Evolutionary conservation across 2,113 vertebrate species (phyloP).

Genomic region (Muscicapa adusta): DNA sequence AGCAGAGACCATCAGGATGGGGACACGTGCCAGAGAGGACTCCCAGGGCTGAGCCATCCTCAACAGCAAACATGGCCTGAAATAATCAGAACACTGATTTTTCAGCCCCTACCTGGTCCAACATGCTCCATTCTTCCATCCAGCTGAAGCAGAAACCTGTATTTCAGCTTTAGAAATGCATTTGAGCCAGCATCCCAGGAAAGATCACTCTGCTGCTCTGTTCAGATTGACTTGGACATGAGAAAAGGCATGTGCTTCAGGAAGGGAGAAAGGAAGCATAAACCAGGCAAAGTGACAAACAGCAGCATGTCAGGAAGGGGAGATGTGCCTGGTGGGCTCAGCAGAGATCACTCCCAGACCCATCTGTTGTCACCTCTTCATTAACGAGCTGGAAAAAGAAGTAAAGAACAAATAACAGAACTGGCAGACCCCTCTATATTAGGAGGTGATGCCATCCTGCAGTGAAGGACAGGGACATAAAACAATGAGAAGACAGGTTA

Average conservation of each 20-base stretch:
- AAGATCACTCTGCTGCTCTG: not conserved
- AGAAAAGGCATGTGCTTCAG: not conserved
- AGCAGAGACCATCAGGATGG: not conserved
- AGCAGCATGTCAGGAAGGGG: not conserved
- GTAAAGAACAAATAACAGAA: constrained; percentile 17
- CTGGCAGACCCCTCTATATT: not conserved
- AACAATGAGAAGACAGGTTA: constrained; percentile 23
- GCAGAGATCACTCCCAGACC: not conserved
- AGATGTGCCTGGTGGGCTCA: not conserved
- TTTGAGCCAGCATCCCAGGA: not conserved
- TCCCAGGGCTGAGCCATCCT: not conserved
- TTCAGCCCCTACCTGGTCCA: not conserved
- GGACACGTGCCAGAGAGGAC: accelerated
- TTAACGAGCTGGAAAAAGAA: constrained; percentile 29
- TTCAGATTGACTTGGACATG: not conserved
- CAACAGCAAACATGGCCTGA: not conserved
- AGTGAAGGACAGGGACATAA: constrained; percentile 40
- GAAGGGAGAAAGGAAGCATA: not conserved
- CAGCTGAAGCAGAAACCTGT: not conserved
- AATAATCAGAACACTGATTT: not conserved
- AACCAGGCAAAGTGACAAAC: constrained; percentile 15
- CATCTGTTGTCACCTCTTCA: not conserved
- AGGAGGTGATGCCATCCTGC: constrained; percentile 14
- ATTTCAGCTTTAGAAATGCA: not conserved
- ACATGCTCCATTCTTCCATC: not conserved